Conservation (phyloP, 2,797 vertebrate genomes). For the Danio jaintianensis region DNA sequence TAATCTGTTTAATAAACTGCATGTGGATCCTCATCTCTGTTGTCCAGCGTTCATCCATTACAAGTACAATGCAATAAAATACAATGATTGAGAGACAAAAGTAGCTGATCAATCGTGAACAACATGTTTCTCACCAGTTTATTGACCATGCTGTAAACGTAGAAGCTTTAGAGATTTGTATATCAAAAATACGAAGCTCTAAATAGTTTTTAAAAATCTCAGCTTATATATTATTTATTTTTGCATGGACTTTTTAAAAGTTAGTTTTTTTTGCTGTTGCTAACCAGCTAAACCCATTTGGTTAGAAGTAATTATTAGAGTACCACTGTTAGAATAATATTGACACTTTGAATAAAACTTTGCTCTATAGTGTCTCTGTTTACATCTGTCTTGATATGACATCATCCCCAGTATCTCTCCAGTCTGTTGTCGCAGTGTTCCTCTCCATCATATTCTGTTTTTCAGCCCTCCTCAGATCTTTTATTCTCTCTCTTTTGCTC, state of each 20-base stretch:
- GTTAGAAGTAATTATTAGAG: not conserved
- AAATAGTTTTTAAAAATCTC: no score
- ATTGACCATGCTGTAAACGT: no score
- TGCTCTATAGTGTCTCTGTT: not conserved
- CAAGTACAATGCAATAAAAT: not conserved
- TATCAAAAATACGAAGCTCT: no score
- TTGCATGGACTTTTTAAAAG: not conserved
- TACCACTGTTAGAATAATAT: not conserved
- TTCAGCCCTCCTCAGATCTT: constrained; percentile 16
- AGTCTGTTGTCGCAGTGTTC: constrained; percentile 18
- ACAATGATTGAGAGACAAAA: not conserved
- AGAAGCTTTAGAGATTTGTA: no score
- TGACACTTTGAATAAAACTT: not conserved
- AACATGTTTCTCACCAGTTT: no score
- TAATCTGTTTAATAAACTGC: no score
- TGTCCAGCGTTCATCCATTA: no score
- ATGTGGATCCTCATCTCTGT: no score
- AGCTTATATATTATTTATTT: no score
- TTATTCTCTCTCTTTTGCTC: constrained; percentile 22
- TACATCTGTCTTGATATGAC: constrained; percentile 47
- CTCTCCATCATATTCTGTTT: constrained; percentile 33
- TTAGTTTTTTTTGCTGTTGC: not conserved
- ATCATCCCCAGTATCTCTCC: constrained; percentile 20
- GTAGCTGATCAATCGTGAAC: no score
- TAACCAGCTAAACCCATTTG: not conserved